These are phyloP conservation scores for Spongilla lacustris DNA, from an alignment of 37 sponge, comb jelly and placozoan species.

Conservation along the genomic window DNA sequence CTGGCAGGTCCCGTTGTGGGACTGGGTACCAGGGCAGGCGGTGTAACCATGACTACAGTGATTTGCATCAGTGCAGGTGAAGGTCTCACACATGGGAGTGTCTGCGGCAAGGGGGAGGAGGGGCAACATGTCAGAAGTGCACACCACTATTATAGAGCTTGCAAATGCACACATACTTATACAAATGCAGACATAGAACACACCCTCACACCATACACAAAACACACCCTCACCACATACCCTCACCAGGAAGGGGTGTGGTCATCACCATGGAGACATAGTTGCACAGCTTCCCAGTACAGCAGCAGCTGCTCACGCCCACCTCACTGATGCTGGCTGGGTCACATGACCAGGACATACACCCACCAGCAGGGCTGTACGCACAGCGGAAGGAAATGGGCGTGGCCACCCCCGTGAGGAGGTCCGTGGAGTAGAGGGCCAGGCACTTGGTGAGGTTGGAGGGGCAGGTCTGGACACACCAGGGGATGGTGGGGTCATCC, in stretches of 20 bases:
- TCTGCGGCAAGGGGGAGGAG: background rate
- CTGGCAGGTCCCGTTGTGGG: too few species aligned
- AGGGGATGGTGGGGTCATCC: background rate
- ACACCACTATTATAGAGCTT: too few species aligned
- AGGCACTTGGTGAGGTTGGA: background rate
- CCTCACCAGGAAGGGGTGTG: background rate
- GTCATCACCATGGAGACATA: background rate
- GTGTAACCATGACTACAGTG: background rate
- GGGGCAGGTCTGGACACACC: background rate
- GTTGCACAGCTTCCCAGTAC: background rate
- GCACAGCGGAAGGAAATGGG: background rate
- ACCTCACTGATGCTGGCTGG: background rate
- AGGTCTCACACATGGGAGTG: background rate
- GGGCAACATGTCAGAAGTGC: background rate
- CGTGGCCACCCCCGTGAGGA: background rate
- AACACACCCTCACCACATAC: background rate
- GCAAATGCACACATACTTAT: background rate
- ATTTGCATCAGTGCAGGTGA: background rate
- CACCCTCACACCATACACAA: background rate
- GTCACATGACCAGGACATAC: background rate
- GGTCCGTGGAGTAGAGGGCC: background rate
- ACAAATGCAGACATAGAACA: background rate
- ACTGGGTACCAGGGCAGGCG: too few species aligned
- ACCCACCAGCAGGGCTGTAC: background rate
- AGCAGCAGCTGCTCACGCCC: background rate